Base-by-base conservation (phyloP, 1,140 invertebrate species). In the Zaprionus nigranus region DNA sequence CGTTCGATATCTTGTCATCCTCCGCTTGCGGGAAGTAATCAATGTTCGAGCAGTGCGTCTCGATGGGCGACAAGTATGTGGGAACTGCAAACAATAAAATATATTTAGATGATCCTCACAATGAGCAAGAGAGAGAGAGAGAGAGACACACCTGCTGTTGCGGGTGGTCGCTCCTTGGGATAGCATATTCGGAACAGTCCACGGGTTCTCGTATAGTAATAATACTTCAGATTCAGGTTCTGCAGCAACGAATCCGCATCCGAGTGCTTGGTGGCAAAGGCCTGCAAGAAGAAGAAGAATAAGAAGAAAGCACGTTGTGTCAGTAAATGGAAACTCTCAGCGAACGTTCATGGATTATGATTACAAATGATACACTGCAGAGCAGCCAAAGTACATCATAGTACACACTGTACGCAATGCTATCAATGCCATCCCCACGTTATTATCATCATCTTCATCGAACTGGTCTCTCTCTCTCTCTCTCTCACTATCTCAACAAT, bases 31-130 rank as follows among this genome's bases (percentile, higher is more conserved):
- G 92, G 94, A 97, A 98, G 93, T 99, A 99, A 93, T 98, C 97
- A 81, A 99, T 96, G 94, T 98, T 98, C 93, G 96, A 97, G 93
- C 98, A 99, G 93, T 98, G 97, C 2, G 98, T 98, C 93, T 99
- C 98, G 61, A 98, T 97, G 0, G 97, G 97, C 62, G 97, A 98
- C 81, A 98, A 93, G 92, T 99, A 98, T 36, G 97, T 96, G 86
- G 97, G 96, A 78, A 98, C 97, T 98, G 94, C 20, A 96, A 95
- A 30, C 3, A 40, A 43, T 20, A 9, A 11, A 1, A 9, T 15
- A 22, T 7, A 1, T 59, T 15, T 0, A 1, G 4, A 67, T 54
- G 3, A 58, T n/a, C 11, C 17, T n/a, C 20, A 15, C n/a, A 20
- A 1, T 9, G 9, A n/a, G 38, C 1, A 30, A 3, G 20, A 20